Evolutionary conservation across 2,888 invertebrate genomes (phyloP).

Genomic region (Parnassius glacialis): DNA sequence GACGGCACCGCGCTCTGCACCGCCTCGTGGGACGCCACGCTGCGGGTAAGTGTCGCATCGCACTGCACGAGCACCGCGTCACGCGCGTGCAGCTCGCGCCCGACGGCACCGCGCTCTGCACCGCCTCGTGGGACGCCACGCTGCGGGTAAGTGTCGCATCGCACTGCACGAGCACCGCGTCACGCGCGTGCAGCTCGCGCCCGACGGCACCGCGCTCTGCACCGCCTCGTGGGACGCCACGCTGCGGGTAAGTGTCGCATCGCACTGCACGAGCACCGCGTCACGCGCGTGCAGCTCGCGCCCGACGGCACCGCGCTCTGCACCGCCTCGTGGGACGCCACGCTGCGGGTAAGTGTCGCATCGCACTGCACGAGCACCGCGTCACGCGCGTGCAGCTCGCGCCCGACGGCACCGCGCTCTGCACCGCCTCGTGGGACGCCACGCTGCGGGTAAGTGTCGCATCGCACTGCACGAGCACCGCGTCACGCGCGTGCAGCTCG

Average conservation of each 20-base stretch:
- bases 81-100: slow-evolving; percentile 73
- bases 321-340: slow-evolving; percentile 95
- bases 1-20: background rate
- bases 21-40: slow-evolving; percentile 82
- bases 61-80: slow-evolving; percentile 76
- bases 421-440: slow-evolving; percentile 96
- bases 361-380: slow-evolving; percentile 51
- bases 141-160: slow-evolving; percentile 58
- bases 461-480: slow-evolving; percentile 97
- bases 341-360: slow-evolving; percentile 45
- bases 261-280: slow-evolving; percentile 66
- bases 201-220: too few species aligned
- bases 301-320: too few species aligned
- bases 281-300: slow-evolving; percentile 79
- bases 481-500: slow-evolving; percentile 94
- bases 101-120: slow-evolving; percentile 47
- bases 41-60: slow-evolving; percentile 38
- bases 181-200: slow-evolving; percentile 73
- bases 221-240: slow-evolving; percentile 83
- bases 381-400: slow-evolving; percentile 92
- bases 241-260: slow-evolving; percentile 73
- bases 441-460: slow-evolving; percentile 84
- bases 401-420: slow-evolving; percentile 81
- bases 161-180: slow-evolving; percentile 76
- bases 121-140: slow-evolving; percentile 83